These are phyloP conservation scores for Phalloptychus januarius DNA, from an alignment of 2,797 vertebrate genomes.

Conservation along the genomic window DNA sequence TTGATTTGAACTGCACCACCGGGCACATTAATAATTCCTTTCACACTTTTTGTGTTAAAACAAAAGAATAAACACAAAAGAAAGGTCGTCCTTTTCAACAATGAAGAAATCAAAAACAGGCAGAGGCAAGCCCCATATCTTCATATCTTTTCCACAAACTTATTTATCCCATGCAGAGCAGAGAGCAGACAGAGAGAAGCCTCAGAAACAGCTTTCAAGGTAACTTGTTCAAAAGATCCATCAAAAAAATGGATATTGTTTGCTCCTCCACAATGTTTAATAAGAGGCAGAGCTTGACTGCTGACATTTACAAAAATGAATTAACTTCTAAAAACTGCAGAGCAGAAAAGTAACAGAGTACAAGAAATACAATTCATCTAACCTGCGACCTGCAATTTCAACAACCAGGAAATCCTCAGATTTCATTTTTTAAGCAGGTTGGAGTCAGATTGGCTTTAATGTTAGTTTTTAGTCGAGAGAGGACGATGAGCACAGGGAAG, in stretches of 20 bases:
- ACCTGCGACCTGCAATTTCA: neutral
- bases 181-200: neutral
- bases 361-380: neutral
- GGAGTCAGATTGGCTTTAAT: neutral
- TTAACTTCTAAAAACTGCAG: neutral
- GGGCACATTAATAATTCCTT: neutral
- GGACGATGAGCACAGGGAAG: neutral
- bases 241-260: neutral
- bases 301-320: neutral
- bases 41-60: neutral
- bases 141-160: neutral
- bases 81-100: neutral
- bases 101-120: slow-evolving; percentile 4
- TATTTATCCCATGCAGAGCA: neutral
- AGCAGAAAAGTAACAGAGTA: neutral
- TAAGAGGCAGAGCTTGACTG: neutral
- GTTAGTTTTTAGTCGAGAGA: neutral
- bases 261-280: neutral
- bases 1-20: neutral
- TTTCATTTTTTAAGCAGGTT: neutral
- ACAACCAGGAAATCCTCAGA: neutral
- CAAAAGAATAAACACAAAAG: neutral
- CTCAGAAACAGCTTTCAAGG: neutral
- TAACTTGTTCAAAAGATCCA: neutral
- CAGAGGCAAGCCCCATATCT: no score